phyloP scores from a whole-genome alignment of 2,797 vertebrate genomes.

The Myotis findleyi region DNA sequence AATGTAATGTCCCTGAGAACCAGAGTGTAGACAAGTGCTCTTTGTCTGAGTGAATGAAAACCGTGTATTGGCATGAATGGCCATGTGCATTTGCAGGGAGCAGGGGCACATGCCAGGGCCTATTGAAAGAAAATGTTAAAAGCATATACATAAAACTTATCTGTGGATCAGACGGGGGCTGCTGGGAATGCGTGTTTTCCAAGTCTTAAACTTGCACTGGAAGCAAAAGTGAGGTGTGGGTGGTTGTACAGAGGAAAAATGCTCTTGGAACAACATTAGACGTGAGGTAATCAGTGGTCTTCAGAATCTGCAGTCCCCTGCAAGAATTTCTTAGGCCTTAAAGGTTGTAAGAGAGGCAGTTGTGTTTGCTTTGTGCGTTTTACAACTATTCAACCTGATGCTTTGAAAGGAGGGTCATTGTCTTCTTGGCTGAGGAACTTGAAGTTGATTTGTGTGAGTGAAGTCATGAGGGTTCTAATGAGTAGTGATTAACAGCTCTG shows the following conservation, averaged over 20 bases:
- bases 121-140: slow-evolving; percentile 37
- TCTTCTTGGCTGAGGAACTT: slow-evolving; percentile 28
- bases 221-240: background rate
- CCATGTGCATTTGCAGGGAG: slow-evolving; percentile 53
- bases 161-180: background rate
- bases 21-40: slow-evolving; percentile 59
- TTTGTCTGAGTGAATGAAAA: slow-evolving; percentile 66
- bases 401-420: background rate
- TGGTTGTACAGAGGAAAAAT: background rate
- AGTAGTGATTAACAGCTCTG: background rate
- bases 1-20: slow-evolving; percentile 12
- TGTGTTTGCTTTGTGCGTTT: slow-evolving; percentile 30
- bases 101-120: background rate
- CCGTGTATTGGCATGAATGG: slow-evolving; percentile 55
- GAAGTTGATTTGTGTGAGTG: background rate
- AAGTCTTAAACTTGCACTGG: background rate
- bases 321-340: slow-evolving; percentile 2
- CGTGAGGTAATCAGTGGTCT: background rate
- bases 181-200: background rate
- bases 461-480: background rate
- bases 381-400: background rate
- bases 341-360: background rate
- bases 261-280: background rate
- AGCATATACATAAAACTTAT: background rate
- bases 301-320: background rate